These are phyloP conservation scores for Corvus cornix DNA, from an alignment of 2,113 vertebrate genomes.

Conservation along the genomic window DNA sequence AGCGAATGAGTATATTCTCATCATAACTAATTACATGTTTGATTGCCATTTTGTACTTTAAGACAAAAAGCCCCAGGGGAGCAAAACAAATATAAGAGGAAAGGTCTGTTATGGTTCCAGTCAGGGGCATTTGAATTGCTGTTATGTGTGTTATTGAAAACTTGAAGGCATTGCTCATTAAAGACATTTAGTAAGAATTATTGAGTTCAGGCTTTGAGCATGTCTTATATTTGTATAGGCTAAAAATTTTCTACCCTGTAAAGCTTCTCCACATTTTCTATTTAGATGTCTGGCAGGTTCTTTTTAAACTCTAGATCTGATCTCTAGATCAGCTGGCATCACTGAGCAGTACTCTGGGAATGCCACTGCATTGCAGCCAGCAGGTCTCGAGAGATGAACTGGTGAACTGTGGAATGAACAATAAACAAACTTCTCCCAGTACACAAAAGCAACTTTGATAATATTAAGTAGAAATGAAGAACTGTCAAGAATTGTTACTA, in stretches of 20 bases:
- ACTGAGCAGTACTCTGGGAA: not conserved
- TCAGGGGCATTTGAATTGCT: not conserved
- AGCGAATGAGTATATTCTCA: not conserved
- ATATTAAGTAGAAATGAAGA: not conserved
- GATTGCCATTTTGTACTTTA: constrained; percentile 45
- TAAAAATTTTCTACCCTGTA: not conserved
- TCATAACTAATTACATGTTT: constrained; percentile 47
- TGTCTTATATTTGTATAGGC: not conserved
- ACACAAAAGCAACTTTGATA: not conserved
- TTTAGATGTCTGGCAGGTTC: not conserved
- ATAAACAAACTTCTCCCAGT: not conserved
- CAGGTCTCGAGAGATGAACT: not conserved
- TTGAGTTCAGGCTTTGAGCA: not conserved
- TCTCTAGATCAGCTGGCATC: not conserved
- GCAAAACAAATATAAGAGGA: constrained; percentile 34
- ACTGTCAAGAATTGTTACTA: not conserved
- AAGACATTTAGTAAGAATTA: not conserved
- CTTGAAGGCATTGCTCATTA: not conserved
- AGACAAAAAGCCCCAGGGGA: constrained; percentile 34
- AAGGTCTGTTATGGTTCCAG: constrained; percentile 16
- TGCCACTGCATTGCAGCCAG: not conserved
- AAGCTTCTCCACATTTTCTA: not conserved
- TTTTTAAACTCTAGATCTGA: not conserved
- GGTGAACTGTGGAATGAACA: not conserved
- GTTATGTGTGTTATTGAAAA: not conserved